Evolutionary conservation across 2,797 vertebrate genomes (phyloP).

Genomic region (Poeciliopsis paucimaculata): DNA sequence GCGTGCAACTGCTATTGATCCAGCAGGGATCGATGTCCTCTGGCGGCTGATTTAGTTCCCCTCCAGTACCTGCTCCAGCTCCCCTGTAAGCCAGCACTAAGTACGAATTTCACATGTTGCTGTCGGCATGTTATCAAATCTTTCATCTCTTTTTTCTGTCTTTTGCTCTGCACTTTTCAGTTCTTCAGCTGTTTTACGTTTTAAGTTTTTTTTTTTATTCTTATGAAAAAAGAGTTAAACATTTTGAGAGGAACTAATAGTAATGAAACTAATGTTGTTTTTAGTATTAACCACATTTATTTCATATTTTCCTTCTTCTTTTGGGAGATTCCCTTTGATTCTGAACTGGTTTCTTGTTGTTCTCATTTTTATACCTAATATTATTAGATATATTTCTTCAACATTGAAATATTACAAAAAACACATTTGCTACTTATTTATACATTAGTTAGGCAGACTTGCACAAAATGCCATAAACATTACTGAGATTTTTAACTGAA

Average conservation of each 20-base stretch:
- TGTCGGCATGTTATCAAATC: conserved; percentile 38
- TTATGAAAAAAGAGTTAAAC: not conserved
- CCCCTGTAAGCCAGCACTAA: conserved; percentile 65
- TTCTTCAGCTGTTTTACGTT: conserved; percentile 28
- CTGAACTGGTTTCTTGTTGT: conserved; percentile 5
- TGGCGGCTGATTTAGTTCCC: conserved; percentile 74
- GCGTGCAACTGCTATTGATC: conserved; percentile 77
- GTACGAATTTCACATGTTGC: conserved; percentile 60
- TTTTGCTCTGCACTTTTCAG: conserved; percentile 5
- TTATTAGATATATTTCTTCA: not conserved
- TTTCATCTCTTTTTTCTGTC: conserved; percentile 12
- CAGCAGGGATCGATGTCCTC: conserved; percentile 74
- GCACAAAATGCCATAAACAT: not conserved
- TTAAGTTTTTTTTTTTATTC: conserved; percentile 28
- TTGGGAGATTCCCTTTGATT: conserved; percentile 1
- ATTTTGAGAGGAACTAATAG: conserved; percentile 18
- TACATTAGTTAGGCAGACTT: not conserved
- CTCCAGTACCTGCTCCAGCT: conserved; percentile 46
- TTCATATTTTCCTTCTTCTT: not conserved
- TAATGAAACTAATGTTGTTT: conserved; percentile 30
- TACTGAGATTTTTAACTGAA: not conserved
- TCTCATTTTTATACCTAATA: not conserved
- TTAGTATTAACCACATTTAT: conserved; percentile 1
- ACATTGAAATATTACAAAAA: not conserved
- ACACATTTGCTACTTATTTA: not conserved